A percentile compares a stretch with the other conserved stretches of the same genome.
Evolutionary conservation across 2,113 vertebrate species (phyloP).

Genomic region (Callithrix jacchus): DNA sequence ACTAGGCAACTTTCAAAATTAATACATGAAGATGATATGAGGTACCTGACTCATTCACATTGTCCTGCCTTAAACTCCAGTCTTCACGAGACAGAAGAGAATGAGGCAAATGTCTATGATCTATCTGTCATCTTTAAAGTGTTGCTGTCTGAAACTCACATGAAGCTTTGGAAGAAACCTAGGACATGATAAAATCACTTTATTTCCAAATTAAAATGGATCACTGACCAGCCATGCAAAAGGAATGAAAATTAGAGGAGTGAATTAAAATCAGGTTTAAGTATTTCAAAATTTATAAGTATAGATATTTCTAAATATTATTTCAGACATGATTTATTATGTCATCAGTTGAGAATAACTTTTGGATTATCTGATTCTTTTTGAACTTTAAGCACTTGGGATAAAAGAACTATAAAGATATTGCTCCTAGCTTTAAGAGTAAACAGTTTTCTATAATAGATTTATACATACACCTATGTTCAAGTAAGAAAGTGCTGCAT

Average conservation of each 20-base stretch:
- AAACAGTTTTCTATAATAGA: neutral
- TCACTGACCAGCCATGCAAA: neutral
- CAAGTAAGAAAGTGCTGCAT: neutral
- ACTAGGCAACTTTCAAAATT: conserved; percentile 9
- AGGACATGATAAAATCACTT: neutral
- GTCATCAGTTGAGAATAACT: neutral
- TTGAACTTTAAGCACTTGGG: neutral
- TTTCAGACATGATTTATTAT: neutral
- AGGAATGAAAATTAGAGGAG: neutral
- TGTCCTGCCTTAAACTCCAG: neutral
- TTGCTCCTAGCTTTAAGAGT: neutral
- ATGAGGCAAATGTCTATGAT: neutral
- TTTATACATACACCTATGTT: neutral
- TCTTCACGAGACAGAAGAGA: neutral
- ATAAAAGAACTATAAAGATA: neutral
- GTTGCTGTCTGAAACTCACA: neutral
- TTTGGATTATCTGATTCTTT: neutral
- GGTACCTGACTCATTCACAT: neutral
- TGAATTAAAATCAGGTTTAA: neutral
- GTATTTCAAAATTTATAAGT: neutral
- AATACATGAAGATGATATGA: neutral
- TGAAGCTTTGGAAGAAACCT: neutral
- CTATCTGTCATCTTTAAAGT: neutral
- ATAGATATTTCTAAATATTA: neutral
- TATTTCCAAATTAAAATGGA: neutral